These are phyloP conservation scores for Lepisosteus oculatus DNA, from an alignment of 2,113 vertebrate genomes.

Conservation along the genomic window DNA sequence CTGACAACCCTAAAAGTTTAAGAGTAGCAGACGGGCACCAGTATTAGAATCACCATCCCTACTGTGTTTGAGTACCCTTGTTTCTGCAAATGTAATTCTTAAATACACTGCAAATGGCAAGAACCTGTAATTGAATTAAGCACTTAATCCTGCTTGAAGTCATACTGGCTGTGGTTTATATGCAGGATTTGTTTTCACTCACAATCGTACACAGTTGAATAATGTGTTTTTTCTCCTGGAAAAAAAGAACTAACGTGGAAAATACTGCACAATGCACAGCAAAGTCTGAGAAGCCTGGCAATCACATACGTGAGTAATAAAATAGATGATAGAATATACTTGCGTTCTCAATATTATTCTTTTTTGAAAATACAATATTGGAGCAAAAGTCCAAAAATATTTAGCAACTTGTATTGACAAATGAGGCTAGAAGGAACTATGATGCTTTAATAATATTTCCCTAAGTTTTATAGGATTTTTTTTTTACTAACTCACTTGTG, in stretches of 20 bases:
- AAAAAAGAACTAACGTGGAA: background rate
- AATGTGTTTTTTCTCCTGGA: background rate
- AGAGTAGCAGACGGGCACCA: no score
- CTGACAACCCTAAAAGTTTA: no score
- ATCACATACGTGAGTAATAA: background rate
- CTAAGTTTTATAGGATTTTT: background rate
- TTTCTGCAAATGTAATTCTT: background rate
- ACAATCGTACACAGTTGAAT: background rate
- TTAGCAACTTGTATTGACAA: background rate
- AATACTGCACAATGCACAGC: background rate
- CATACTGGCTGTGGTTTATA: constrained; percentile 5
- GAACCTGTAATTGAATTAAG: constrained; percentile 14
- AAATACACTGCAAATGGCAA: background rate
- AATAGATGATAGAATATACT: background rate
- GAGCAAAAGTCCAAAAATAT: background rate
- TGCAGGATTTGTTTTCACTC: constrained; percentile 2
- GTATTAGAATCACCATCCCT: no score
- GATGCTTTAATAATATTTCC: background rate
- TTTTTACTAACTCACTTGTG: background rate
- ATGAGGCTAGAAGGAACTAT: background rate
- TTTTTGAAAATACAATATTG: background rate
- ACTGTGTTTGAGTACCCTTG: no score
- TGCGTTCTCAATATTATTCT: background rate
- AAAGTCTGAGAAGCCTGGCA: background rate
- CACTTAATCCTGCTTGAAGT: constrained; percentile 3